phyloP scores from a whole-genome alignment of 2,113 vertebrate species.

The Cisticola juncidis region DNA sequence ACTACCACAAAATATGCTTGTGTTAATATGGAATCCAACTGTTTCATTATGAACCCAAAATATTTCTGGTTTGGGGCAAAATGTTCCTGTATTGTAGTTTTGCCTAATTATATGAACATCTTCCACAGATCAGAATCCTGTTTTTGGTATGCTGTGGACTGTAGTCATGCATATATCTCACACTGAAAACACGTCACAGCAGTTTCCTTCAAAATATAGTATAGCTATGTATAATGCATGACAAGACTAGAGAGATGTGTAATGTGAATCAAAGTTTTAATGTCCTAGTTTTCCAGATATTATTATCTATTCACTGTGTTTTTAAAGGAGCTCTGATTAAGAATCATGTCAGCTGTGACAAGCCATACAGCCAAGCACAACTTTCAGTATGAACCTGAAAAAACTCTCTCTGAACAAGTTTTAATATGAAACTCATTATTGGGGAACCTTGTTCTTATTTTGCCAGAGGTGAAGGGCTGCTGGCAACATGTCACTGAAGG shows the following conservation, averaged over 20 bases:
- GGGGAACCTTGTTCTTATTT: neutral
- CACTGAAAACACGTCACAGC: slow-evolving; percentile 19
- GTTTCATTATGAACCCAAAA: neutral
- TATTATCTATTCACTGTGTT: slow-evolving; percentile 30
- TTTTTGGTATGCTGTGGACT: neutral
- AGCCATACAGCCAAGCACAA: neutral
- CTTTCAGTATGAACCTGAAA: neutral
- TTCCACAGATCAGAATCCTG: neutral
- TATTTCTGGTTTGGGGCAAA: neutral
- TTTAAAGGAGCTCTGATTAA: slow-evolving; percentile 37
- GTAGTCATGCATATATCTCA: neutral
- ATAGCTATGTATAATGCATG: slow-evolving; percentile 43
- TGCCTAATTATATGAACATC: neutral
- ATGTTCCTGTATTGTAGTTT: neutral
- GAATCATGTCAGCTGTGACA: slow-evolving; percentile 18
- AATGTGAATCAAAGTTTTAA: slow-evolving; percentile 48
- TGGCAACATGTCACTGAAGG: fast-evolving
- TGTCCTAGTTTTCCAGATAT: slow-evolving; percentile 53
- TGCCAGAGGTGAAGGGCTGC: neutral
- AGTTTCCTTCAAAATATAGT: slow-evolving; percentile 46
- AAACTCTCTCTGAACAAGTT: neutral
- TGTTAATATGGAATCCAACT: neutral
- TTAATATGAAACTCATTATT: neutral
- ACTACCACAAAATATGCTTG: neutral
- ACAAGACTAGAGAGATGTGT: neutral